These are phyloP conservation scores for Potamarius usumacintae DNA, from an alignment of 2,113 vertebrate species.

Conservation along the genomic window DNA sequence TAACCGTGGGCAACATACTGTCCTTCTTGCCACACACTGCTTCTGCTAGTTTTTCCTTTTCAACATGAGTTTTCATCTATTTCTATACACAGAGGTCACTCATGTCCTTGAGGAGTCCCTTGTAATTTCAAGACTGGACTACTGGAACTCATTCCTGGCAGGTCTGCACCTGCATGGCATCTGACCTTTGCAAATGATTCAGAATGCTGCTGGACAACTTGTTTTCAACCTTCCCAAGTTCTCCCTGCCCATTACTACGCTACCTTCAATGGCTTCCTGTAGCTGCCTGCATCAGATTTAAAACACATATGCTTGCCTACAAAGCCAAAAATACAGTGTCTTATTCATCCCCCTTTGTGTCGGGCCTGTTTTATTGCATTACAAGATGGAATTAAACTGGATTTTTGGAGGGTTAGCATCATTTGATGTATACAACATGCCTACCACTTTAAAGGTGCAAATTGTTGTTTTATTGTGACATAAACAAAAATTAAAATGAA, in stretches of 20 bases:
- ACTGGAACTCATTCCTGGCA: background rate
- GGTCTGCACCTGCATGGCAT: background rate
- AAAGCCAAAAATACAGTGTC: no score
- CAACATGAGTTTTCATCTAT: background rate
- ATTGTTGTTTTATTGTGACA: no score
- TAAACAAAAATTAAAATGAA: no score
- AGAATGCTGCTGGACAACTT: background rate
- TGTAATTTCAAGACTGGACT: background rate
- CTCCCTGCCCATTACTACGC: background rate
- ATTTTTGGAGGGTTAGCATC: no score
- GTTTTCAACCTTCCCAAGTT: background rate
- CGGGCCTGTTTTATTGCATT: no score
- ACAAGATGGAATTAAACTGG: no score
- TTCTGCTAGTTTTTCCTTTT: no score
- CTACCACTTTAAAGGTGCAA: no score
- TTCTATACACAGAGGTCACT: background rate
- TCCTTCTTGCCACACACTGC: no score
- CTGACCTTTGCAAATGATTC: background rate
- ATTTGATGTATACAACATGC: no score
- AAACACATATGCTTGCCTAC: background rate
- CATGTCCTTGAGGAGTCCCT: background rate
- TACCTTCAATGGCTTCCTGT: background rate
- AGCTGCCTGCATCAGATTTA: background rate
- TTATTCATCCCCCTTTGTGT: no score
- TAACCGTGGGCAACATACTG: no score